Evolutionary conservation across 2,888 invertebrate genomes (phyloP), one percentile per base, ranked within the genome.

Genomic region (Eremobia ochroleuca): DNA sequence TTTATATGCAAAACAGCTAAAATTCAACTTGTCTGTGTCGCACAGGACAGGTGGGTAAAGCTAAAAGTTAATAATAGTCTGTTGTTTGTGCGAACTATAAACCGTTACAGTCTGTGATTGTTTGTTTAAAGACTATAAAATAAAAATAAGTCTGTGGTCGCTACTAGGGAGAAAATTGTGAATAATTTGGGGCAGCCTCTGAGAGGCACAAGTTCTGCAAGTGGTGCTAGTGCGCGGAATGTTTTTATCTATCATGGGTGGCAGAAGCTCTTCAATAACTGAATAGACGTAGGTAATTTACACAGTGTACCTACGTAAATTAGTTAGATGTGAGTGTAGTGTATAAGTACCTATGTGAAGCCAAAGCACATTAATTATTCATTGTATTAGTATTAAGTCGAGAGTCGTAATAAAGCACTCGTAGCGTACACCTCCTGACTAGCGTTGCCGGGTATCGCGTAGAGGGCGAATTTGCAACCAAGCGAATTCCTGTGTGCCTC

Each of bases 11-110:
- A 72, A 75, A n/a, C 52, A 84, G 28, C 52, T 62, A 83, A 73
- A 40, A 74, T 55, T 37, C 55, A 58, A 76, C 15, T 49, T 25
- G 65, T 76, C 46, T 68, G 34, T 46, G 37, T 43, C 59, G n/a
- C 61, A 43, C 52, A 66, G 79, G 65, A 74, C 75, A 76, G 81
- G 65, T 68, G n/a, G 49, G 64, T 62, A 71, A 64, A 83, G 75
- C 81, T 81, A 81, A 83, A 83, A 85, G 87, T 88, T 88, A 88
- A 89, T 89, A 85, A 81, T 76, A 76, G 82, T 79, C 73, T 62
- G 79, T 83, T 84, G 85, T 88, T 81, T 88, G 82, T 73, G 67
- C 74, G 73, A 74, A 73, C 82, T 80, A 79, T 87, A 88, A 85
- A 81, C 85, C 79, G 79, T 80, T 80, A 76, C 82, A 77, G 76